A percentile compares a stretch with the other conserved stretches of the same genome.
Evolutionary conservation across 2,888 invertebrate genomes (phyloP).

Genomic region (Ichneumoninae sp.): DNA sequence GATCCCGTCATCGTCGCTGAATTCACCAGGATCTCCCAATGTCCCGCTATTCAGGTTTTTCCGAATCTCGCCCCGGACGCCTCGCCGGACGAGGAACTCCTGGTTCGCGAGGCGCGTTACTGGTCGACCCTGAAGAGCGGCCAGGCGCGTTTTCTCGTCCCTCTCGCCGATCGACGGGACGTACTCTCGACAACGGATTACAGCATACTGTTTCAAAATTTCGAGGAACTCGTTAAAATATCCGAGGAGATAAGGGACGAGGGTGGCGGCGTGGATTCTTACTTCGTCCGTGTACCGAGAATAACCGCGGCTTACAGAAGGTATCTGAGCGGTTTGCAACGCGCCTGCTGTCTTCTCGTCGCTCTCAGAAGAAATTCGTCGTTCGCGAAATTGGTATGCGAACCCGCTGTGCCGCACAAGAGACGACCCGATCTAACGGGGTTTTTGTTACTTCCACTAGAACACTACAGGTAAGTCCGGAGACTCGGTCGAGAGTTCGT

Average conservation of each 20-base stretch:
- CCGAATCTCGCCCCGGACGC: constrained; percentile 85
- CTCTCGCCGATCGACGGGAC: constrained; percentile 90
- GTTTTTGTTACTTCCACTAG: constrained; percentile 93
- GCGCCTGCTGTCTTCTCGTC: constrained; percentile 93
- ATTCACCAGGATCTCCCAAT: constrained; percentile 63
- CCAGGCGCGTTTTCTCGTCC: constrained; percentile 91
- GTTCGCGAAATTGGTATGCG: constrained; percentile 92
- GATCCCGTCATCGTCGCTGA: constrained; percentile 57
- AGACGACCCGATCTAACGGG: constrained; percentile 94
- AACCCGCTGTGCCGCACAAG: constrained; percentile 91
- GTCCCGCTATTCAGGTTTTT: constrained; percentile 75
- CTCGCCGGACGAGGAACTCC: constrained; percentile 90
- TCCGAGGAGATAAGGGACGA: constrained; percentile 94
- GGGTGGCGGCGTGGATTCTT: constrained; percentile 86
- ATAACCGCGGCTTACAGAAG: constrained; percentile 92
- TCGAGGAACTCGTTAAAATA: constrained; percentile 92
- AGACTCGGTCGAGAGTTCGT: neutral
- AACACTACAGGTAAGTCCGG: constrained; percentile 88
- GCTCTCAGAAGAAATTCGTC: constrained; percentile 88
- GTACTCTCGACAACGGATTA: constrained; percentile 91
- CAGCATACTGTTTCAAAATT: constrained; percentile 92
- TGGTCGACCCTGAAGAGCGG: constrained; percentile 92
- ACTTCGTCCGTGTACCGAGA: constrained; percentile 90
- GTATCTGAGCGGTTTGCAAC: constrained; percentile 93
- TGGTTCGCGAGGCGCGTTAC: constrained; percentile 92